Evolutionary conservation across 2,797 vertebrate species (phyloP).

Genomic region (Malacoraja senta): DNA sequence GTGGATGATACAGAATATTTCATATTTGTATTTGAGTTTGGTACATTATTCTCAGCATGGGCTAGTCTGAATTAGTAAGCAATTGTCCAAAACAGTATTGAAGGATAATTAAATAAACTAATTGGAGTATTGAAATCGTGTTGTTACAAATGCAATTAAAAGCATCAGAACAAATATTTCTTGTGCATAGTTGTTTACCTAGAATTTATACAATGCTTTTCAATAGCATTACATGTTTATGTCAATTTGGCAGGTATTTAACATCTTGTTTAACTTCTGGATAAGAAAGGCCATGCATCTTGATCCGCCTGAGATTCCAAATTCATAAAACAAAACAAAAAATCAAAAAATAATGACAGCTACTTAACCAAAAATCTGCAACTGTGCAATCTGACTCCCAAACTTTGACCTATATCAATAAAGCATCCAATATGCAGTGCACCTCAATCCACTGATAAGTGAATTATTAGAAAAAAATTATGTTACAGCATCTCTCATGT

Average conservation of each 20-base stretch:
- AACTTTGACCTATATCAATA: not conserved
- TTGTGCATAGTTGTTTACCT: not conserved
- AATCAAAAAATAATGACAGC: slow-evolving; percentile 25
- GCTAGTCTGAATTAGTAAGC: not conserved
- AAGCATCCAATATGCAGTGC: not conserved
- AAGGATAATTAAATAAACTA: too few relatives aligned
- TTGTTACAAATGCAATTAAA: not conserved
- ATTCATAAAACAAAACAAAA: not conserved
- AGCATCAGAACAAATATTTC: not conserved
- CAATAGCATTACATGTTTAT: not conserved
- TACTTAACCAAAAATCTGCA: not conserved
- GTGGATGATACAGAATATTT: not conserved
- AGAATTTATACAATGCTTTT: not conserved
- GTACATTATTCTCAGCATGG: not conserved
- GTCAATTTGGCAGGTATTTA: not conserved
- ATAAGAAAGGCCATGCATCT: not conserved
- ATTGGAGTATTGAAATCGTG: too few relatives aligned
- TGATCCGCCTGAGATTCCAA: not conserved
- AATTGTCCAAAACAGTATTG: not conserved
- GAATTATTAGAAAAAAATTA: not conserved
- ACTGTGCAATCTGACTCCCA: not conserved
- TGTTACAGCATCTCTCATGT: not conserved
- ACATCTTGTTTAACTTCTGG: not conserved
- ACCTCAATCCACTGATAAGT: slow-evolving; percentile 3
- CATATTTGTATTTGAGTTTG: not conserved